Evolutionary conservation across 64 coral and sea anemone genomes (phyloP), one percentile per base, ranked within the genome.

Genomic region (Porites australiensis): DNA sequence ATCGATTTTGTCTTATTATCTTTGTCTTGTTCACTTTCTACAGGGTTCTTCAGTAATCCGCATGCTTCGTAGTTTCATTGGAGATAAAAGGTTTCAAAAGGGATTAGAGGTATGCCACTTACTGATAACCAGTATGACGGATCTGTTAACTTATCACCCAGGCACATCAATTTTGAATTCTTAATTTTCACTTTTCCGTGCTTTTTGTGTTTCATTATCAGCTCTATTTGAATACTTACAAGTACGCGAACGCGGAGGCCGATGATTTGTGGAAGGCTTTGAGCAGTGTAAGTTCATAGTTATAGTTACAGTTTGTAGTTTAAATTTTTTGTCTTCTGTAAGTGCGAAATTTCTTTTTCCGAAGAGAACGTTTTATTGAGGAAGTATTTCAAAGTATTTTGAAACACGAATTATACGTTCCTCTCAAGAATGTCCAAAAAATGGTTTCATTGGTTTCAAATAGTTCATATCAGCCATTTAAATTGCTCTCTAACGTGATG

Each of bases 11-110:
- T 37, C 27, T 1, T 37, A 37, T 37, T 43, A 52, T 22, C 15
- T 23, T 5, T 47, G 5, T 76, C 6, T 2, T 60, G 0, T 37
- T 13, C 81, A 71, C 85, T 23, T 15, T 8, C 20, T 65, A 7
- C n/a, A 99, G 98, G 98, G 98, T 20, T 99, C 98, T 44, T 99
- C 98, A 11, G 94, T 99, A 13, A 99, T 99, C 83, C 98, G 98
- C 55, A 99, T 99, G 98, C 76, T 99, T 19, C 89, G 91, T 83
- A 89, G 87, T 43, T 99, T 99, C 89, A 90, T 99, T 45, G 98
- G 98, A 79, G 98, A 99, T 59, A 80, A 89, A 15, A 90, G 86
- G 8, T 99, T 99, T 77, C 83, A 90, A 60, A 99, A 91, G 73
- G 98, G 98, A 15, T 78, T 99, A 45, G 88, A 96, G 77, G 98